These are phyloP conservation scores for Drosophila nr. perissopoda DNA, from an alignment of 2,888 invertebrate species.

Conservation along the genomic window DNA sequence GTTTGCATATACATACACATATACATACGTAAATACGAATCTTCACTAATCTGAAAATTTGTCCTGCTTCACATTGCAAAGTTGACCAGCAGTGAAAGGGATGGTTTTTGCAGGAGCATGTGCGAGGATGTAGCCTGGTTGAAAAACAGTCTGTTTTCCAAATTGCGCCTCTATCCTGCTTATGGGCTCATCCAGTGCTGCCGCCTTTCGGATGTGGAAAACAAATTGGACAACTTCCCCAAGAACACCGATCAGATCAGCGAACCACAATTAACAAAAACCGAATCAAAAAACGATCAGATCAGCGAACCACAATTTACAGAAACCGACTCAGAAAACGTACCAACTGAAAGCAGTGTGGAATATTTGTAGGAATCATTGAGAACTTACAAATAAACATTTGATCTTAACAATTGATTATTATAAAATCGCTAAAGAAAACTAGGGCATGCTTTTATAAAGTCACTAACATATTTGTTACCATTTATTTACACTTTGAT, in stretches of 20 bases:
- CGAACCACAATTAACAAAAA: too few relatives aligned
- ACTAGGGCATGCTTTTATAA: neutral
- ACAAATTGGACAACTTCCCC: slow-evolving; percentile 56
- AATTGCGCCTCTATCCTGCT: slow-evolving; percentile 34
- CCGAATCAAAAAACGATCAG: too few relatives aligned
- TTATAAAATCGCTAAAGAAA: neutral
- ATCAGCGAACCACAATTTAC: too few relatives aligned
- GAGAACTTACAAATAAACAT: too few relatives aligned
- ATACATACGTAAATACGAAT: neutral
- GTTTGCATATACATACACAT: neutral
- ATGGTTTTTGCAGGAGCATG: slow-evolving; percentile 47
- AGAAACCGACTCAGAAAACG: too few relatives aligned
- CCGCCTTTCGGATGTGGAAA: slow-evolving; percentile 41
- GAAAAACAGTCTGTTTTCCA: slow-evolving; percentile 32
- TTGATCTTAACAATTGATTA: too few relatives aligned
- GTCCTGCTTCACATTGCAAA: slow-evolving; percentile 9
- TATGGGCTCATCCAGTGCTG: slow-evolving; percentile 57
- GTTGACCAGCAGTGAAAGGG: slow-evolving; percentile 19
- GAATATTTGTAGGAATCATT: too few relatives aligned
- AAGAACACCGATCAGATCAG: neutral
- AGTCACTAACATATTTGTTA: neutral
- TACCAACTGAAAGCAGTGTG: too few relatives aligned
- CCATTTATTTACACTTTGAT: neutral
- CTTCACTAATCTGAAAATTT: neutral
- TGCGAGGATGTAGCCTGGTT: slow-evolving; percentile 57